phyloP scores from a whole-genome alignment of 2,888 invertebrate species.

The Folsomia manolachei region DNA sequence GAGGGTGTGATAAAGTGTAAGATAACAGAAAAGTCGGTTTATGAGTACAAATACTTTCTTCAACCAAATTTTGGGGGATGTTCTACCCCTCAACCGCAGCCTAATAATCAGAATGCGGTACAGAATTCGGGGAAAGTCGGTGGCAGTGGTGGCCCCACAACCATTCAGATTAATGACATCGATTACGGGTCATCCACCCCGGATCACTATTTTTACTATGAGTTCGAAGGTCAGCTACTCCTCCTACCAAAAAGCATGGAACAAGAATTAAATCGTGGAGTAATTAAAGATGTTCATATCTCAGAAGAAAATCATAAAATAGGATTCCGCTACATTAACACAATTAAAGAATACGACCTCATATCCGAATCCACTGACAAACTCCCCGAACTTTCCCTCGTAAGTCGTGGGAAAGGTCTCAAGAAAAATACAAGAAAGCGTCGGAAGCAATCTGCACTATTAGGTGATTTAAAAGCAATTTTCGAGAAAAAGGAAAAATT shows the following conservation, averaged over 20 bases:
- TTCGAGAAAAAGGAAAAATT: slow-evolving; percentile 73
- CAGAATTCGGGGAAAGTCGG: background rate
- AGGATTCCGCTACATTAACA: slow-evolving; percentile 34
- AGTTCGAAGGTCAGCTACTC: slow-evolving; percentile 5
- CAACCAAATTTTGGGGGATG: slow-evolving; percentile 16
- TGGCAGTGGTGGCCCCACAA: too few species aligned
- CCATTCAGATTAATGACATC: background rate
- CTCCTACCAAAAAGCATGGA: slow-evolving; percentile 14
- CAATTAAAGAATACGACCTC: slow-evolving; percentile 32
- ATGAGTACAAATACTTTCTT: slow-evolving; percentile 30
- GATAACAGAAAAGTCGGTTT: slow-evolving; percentile 27
- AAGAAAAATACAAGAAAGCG: slow-evolving; percentile 15
- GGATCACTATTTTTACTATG: slow-evolving; percentile 12
- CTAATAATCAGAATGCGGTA: background rate
- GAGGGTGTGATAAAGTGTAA: slow-evolving; percentile 23
- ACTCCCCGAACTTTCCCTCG: background rate
- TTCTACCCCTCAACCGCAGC: background rate
- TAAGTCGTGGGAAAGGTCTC: slow-evolving; percentile 5
- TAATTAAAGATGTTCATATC: slow-evolving; percentile 32
- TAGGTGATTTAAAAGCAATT: slow-evolving; percentile 61
- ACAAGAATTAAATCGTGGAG: slow-evolving; percentile 19
- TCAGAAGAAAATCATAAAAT: slow-evolving; percentile 27
- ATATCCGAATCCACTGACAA: slow-evolving; percentile 12
- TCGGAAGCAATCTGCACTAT: slow-evolving; percentile 51
- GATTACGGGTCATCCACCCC: background rate